Base-by-base conservation (phyloP, 2,797 vertebrate genomes). In the Avahi laniger region DNA sequence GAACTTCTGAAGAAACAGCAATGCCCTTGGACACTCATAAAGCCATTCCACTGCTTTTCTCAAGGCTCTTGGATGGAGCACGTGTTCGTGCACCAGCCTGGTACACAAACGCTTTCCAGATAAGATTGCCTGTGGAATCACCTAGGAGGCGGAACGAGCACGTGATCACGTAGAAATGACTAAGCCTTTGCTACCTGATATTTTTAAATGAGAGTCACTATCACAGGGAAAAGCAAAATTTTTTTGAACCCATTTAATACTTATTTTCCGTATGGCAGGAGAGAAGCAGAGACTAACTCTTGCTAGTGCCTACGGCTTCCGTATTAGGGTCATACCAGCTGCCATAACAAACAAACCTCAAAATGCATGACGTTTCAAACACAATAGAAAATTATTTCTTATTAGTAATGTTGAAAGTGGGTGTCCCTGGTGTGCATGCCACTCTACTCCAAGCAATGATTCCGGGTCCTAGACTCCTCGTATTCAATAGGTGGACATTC, bases 401-500 rank as follows among this genome's bases (percentile, higher is more conserved):
- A 18, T 73, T 15, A 22, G 15, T 24, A 15, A 70, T 59, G 38
- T 63, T 50, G 61, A 70, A 54, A 26, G 54, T 13, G 3, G 73
- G 28, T n/a, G 35, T 13, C 75, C 28, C 52, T 59, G 17, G 20
- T 11, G 52, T 48, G n/a, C 4, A 30, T 14, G 0, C 18, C 14
- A 14, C 69, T 41, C 4, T 63, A 26, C 14, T 85, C 80, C 1
- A 15, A 6, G 28, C 1, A 33, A 17, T n/a, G 17, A 69, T 20
- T 89, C 11, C 0, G 69, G 81, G 38, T 70, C 24, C 22, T 35
- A 24, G 24, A 26, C 1, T 43, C 59, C 33, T 57, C 50, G 10
- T 28, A 22, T 0, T 59, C 12, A 59, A 28, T 26, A 28, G 2
- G 13, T 10, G 30, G 11, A 13, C 0, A 0, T 2, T 52, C 38